Conservation (phyloP, 1,140 invertebrate genomes). For the Brachionus calyciflorus region DNA sequence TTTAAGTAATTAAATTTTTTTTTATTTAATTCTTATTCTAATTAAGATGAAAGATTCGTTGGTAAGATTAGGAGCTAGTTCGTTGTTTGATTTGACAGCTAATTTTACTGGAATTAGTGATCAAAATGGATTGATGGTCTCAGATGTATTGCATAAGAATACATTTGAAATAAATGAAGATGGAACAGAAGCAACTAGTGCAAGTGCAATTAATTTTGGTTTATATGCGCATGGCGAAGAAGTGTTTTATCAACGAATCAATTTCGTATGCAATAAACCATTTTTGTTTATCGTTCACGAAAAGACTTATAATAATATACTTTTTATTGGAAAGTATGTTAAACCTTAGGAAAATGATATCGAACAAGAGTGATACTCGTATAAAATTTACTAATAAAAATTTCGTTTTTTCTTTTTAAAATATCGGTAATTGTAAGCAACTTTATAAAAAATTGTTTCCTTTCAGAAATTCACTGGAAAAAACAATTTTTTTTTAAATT, state of each 20-base stretch:
- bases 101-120: constrained; percentile 51
- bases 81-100: background rate
- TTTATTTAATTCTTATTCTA: background rate
- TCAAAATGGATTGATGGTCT: constrained; percentile 50
- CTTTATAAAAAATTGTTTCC: too few species aligned
- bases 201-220: constrained; percentile 51
- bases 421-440: too few species aligned
- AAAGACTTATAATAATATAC: constrained; percentile 14
- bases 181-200: constrained; percentile 60
- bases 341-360: background rate
- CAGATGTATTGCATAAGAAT: constrained; percentile 61
- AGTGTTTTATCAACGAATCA: constrained; percentile 4
- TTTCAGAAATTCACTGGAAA: too few species aligned
- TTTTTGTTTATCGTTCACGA: constrained; percentile 40
- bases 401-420: too few species aligned
- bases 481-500: too few species aligned
- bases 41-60: background rate
- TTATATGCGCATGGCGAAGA: background rate
- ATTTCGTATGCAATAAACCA: constrained; percentile 12
- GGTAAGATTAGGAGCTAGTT: background rate
- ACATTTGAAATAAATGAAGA: constrained; percentile 64
- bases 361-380: too few species aligned
- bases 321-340: constrained; percentile 18
- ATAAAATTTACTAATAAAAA: too few species aligned
- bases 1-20: background rate